Base-by-base conservation (phyloP, 2,888 invertebrate species). In the Hypercompe scribonia region DNA sequence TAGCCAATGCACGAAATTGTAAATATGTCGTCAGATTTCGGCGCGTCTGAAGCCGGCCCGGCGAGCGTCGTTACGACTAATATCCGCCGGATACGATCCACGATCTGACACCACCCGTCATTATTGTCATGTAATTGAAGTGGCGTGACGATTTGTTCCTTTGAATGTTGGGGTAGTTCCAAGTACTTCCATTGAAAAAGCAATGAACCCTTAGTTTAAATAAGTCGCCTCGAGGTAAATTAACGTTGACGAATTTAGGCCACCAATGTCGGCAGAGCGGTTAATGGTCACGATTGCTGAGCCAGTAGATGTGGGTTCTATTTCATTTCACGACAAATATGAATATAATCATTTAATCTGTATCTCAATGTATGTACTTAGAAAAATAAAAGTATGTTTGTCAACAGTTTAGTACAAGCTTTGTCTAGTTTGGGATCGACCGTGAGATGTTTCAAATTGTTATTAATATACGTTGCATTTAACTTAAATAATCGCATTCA, bases 11-110 rank as follows among this genome's bases (percentile, higher is more conserved):
- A 61, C 85, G 86, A 88, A 84, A 88, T 85, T 85, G 87, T 95
- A 93, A 94, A 95, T 91, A 85, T 94, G 94, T 95, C 95, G 90
- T 93, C 94, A 88, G 89, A 92, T 89, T 93, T 93, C 92, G 93
- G 92, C 85, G 83, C 87, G 84, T 90, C 88, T 91, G 92, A 92
- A 90, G 91, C 84, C 83, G 79, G 74, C 82, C 83, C 81, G 84
- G 84, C 84, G 88, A 89, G 84, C 84, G 89, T 90, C 90, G 92
- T 88, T 89, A 88, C 89, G 92, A 87, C 87, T 90, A 90, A 94
- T 94, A 94, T 95, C 95, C 95, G 95, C 85, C 94, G 95, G 95
- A 95, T 92, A 93, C 90, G 91, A 85, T 80, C 84, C 87, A 84
- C 87, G 86, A 88, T 88, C 77, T 81, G 84, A 90, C 91, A 89